These are phyloP conservation scores for Drosophila affinis DNA, from an alignment of 2,888 invertebrate genomes.

Conservation along the genomic window DNA sequence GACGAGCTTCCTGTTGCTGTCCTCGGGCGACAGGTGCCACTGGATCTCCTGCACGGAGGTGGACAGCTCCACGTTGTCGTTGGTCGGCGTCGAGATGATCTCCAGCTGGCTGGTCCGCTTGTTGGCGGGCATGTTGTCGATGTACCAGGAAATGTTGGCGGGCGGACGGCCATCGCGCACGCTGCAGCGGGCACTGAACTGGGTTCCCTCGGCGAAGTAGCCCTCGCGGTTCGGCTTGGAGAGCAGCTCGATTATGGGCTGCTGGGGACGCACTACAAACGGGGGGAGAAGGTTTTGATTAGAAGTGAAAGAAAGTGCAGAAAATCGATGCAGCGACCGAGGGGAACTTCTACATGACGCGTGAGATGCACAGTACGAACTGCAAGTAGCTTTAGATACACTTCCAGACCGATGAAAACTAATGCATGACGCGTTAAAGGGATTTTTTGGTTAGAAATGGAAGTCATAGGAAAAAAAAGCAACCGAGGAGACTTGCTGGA, in stretches of 20 bases:
- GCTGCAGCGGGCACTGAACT: constrained; percentile 87
- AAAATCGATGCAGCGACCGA: not conserved
- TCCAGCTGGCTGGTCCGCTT: constrained; percentile 86
- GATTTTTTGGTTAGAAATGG: no score
- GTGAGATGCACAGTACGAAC: no score
- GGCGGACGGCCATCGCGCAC: constrained; percentile 89
- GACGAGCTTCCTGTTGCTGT: constrained; percentile 87
- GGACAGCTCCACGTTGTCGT: constrained; percentile 86
- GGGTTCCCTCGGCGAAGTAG: constrained; percentile 85
- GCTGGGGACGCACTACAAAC: constrained; percentile 80
- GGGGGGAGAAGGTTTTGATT: not conserved
- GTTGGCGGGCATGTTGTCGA: constrained; percentile 87
- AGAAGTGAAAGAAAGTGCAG: not conserved
- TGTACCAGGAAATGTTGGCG: constrained; percentile 90
- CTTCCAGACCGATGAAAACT: no score
- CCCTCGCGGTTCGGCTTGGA: constrained; percentile 77
- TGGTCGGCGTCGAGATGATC: constrained; percentile 81
- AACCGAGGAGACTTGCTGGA: no score
- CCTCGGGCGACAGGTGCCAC: constrained; percentile 86
- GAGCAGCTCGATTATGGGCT: constrained; percentile 80
- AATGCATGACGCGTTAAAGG: no score
- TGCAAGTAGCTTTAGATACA: no score
- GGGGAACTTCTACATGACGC: not conserved
- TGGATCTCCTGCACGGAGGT: constrained; percentile 88
- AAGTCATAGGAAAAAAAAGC: no score